Conservation (phyloP, 2,797 vertebrate species). For the Lagorchestes hirsutus region DNA sequence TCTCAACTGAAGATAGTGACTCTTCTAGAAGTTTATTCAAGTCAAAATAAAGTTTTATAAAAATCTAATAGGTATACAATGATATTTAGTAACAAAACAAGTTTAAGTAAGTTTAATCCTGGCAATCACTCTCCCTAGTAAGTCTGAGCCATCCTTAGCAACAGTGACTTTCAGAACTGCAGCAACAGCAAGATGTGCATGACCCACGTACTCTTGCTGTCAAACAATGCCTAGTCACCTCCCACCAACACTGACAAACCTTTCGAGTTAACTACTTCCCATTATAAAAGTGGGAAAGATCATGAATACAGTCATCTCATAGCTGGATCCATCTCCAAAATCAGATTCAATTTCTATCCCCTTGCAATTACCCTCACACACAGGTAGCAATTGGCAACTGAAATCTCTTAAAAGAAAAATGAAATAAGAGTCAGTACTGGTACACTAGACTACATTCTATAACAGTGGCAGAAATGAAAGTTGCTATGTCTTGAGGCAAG, state of each 20-base stretch:
- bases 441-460: neutral
- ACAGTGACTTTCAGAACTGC: neutral
- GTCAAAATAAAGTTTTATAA: neutral
- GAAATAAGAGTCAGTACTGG: neutral
- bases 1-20: neutral
- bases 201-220: neutral
- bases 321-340: neutral
- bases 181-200: neutral
- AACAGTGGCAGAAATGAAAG: neutral
- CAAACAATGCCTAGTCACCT: neutral
- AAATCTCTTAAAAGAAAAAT: neutral
- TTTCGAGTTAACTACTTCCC: neutral
- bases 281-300: neutral
- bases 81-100: neutral
- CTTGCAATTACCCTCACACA: neutral
- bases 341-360: neutral
- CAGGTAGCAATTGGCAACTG: neutral
- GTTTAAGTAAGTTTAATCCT: neutral
- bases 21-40: neutral
- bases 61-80: neutral
- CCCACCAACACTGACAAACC: neutral
- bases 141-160: neutral
- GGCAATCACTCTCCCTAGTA: neutral
- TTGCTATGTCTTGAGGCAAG: neutral
- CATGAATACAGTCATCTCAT: neutral